Evolutionary conservation across 2,797 vertebrate genomes (phyloP), one percentile per base, ranked within the genome.

Genomic region (Enteromius fasciolatus): DNA sequence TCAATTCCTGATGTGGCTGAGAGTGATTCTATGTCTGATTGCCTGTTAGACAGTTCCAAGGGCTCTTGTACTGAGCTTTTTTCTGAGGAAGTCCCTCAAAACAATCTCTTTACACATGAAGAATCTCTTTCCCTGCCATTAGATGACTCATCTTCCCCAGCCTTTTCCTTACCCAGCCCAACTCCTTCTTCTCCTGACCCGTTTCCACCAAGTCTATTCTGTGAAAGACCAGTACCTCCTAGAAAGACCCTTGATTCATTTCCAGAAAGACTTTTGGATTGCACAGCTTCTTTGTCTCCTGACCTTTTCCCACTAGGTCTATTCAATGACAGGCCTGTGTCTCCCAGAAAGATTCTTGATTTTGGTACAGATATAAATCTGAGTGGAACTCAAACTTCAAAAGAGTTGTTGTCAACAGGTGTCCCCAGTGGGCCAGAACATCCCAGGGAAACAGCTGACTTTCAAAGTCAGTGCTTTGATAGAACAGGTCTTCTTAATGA

Each of bases 121-220:
- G 64, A 69, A 48, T 67, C 81, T 15, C 50, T 46, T n/a, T 84
- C 87, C 15, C 64, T 61, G 41, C 68, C 87, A 17, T 66, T 81
- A 46, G 20, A 75, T 1, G 76, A 85, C 12, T 9, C 80, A 1
- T 85, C 88, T 2, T 85, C 70, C 0, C 12, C 89, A 39, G 46
- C 85, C 0, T 31, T 81, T 2, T 87, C 88, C 5, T 12, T 20
- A 11, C 63, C 85, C 0, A 64, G 77, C 1, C 66, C 87, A 0
- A 85, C 92, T 52, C 91, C 84, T 3, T 84, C 94, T 18, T 95
- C 94, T 0, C 94, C 94, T 1, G 92, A 92, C 0, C 91, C 93
- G 46, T 94, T 93, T 1, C 87, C 94, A 1, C 84, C 67, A 76
- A 73, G 39, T 59, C 69, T 85, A 31, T 87, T 86, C 31, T 44